Evolutionary conservation across 2,113 vertebrate genomes (phyloP), one percentile per base, ranked within the genome.

Genomic region (Oenanthe melanoleuca): DNA sequence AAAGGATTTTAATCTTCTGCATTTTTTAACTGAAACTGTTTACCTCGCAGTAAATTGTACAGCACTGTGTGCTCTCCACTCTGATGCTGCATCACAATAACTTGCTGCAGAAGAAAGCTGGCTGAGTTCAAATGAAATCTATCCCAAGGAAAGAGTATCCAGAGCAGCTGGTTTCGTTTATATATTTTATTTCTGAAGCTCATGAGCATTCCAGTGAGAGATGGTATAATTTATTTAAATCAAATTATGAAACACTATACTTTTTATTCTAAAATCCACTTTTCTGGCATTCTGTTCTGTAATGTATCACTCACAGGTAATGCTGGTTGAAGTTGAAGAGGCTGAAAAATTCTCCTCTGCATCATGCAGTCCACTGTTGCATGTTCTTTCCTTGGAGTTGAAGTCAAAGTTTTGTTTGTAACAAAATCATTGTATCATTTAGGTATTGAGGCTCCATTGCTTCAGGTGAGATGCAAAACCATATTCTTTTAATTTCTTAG

Each of bases 151-250:
- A 97, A 96, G 87, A 95, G 85, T 96, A 97, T 97, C 93, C 97
- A 74, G 70, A 97, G 97, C 98, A 98, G 98, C 98, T 98, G 98
- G 97, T 98, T 98, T 98, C 98, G 92, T 98, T 98, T 98, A 98
- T 96, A 97, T 94, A 93, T 97, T 97, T 96, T 97, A 97, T 98
- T 98, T 98, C 97, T 97, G 96, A 95, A 96, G 97, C 97, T 99
- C 98, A 97, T 98, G 97, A 88, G 96, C 97, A 95, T 98, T 98
- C 96, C 98, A 96, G 96, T 92, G 97, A 98, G 97, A 97, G 97
- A 97, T 97, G 97, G 96, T 97, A 98, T 98, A 98, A 98, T 98
- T 98, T 98, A 98, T 98, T 98, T 98, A 98, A 98, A 98, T 98
- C 97, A 97, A 98, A 98, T 98, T 97, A 98, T 97, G 97, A 98